Evolutionary conservation across 1,140 invertebrate species (phyloP).

Genomic region (Saccostrea glomerata): DNA sequence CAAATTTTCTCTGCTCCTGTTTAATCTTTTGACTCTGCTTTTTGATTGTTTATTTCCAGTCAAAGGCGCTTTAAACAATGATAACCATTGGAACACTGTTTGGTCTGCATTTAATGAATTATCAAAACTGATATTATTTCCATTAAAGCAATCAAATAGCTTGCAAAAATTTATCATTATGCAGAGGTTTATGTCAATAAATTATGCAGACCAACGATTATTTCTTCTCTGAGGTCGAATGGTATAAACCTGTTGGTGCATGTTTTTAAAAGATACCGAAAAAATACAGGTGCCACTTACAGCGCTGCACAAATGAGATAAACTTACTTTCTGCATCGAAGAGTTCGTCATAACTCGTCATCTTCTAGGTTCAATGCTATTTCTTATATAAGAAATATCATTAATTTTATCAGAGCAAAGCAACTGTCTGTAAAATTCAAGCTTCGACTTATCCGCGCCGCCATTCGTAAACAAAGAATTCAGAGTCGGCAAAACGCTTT

Average conservation of each 20-base stretch:
- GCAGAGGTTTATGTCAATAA: no score
- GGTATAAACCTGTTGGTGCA: neutral
- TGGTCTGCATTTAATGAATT: no score
- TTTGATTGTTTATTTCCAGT: no score
- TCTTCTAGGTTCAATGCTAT: neutral
- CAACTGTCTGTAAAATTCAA: no score
- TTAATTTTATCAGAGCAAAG: neutral
- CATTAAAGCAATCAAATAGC: no score
- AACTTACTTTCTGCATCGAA: constrained; percentile 24
- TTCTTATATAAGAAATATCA: neutral
- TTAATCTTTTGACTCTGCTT: no score
- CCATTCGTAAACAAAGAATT: constrained; percentile 14
- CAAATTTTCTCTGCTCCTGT: neutral
- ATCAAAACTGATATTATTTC: no score
- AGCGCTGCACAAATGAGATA: neutral
- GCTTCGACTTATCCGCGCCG: neutral
- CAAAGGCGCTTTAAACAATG: no score
- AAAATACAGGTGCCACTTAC: neutral
- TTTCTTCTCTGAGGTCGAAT: neutral
- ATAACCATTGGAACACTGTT: no score
- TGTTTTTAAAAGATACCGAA: neutral
- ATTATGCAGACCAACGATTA: no score
- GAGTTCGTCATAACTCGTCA: constrained; percentile 11
- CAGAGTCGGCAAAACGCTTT: constrained; percentile 3
- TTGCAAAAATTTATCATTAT: no score